These are phyloP conservation scores for Corythaeola cristata DNA, from an alignment of 2,113 vertebrate species.

Conservation along the genomic window DNA sequence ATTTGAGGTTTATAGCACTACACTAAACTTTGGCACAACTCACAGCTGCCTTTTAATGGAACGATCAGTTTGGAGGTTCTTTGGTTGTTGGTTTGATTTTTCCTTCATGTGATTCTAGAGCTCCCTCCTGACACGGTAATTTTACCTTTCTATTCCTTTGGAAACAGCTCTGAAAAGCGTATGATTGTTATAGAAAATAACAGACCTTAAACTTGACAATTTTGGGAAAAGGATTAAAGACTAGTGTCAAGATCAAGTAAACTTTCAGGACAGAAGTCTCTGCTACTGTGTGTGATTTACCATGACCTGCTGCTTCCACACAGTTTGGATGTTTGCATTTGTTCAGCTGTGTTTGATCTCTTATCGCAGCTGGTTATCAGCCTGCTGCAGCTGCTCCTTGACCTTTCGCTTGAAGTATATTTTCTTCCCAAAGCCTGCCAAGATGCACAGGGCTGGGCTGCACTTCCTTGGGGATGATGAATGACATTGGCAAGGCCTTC, in stretches of 20 bases:
- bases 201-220: neutral
- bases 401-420: neutral
- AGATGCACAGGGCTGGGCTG: neutral
- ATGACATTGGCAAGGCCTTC: neutral
- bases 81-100: neutral
- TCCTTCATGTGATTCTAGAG: neutral
- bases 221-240: neutral
- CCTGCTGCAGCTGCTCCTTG: neutral
- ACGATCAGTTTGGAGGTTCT: neutral
- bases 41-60: neutral
- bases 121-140: neutral
- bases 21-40: neutral
- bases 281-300: neutral
- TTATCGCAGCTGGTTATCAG: neutral
- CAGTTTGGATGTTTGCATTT: neutral
- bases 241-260: neutral
- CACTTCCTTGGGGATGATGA: neutral
- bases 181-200: neutral
- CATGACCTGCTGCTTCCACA: neutral
- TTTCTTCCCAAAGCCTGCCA: neutral
- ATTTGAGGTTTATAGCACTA: neutral
- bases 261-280: neutral
- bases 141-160: neutral
- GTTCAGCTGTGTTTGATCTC: neutral
- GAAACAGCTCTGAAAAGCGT: neutral